Evolutionary conservation across 92 coral and sea anemone genomes (phyloP), one percentile per base, ranked within the genome.

Genomic region (Epizoanthus stellaris): DNA sequence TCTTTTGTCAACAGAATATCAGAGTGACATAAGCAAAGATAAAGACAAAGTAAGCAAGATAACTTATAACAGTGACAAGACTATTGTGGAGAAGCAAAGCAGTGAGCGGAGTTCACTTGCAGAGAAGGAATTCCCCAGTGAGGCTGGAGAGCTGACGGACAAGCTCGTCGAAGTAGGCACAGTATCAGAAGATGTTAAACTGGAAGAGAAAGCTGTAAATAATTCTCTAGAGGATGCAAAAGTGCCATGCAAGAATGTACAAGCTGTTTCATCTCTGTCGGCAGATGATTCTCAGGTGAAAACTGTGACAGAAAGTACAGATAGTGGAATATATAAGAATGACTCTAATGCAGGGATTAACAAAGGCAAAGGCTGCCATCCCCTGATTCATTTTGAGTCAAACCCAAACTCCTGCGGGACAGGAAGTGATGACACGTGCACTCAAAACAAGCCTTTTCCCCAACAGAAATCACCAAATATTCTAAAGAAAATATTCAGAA

Each of bases 301-400:
- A 9, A 40, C 21, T n/a, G 83, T 62, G 64, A 62, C 3, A 11
- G 39, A 76, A 62, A 20, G 2, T 40, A 1, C 11, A 17, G 8
- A 25, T 34, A 8, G 7, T 68, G 52, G 73, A 38, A 68, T 34
- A 36, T 11, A 14, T 68, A 19, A 15, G 4, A 3, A 68, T 68
- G n/a, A 68, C 3, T 68, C 21, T 36, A 9, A 68, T 14, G 9
- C 9, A 34, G 14, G 3, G 15, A 52, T 13, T 1, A 68, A 34
- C 12, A 34, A 45, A 13, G 20, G 9, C n/a, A 36, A 2, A 3
- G 14, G 47, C 3, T 34, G 49, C 4, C 11, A 13, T 3, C 9
- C 17, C 73, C 23, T 79, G 40, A 79, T 79, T 43, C 71, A 79
- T 16, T 79, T 42, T 63, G 72, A 77, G 45, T 61, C 82, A 12